phyloP scores from a whole-genome alignment of 1,140 invertebrate genomes.

The Arctopsyche grandis region DNA sequence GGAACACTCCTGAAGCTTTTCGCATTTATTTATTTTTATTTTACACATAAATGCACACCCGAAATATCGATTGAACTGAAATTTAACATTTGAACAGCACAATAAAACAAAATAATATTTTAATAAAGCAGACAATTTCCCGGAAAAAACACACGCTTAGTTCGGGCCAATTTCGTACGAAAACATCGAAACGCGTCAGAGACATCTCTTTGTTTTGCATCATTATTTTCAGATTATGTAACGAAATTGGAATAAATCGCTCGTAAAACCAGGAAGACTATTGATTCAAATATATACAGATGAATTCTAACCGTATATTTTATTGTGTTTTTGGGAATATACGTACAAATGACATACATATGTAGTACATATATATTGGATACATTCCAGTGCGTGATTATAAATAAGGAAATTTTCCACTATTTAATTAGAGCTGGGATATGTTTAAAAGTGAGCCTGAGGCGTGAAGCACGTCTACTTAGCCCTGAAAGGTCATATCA shows the following conservation, averaged over 20 bases:
- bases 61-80: neutral
- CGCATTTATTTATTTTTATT: neutral
- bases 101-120: neutral
- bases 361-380: too few relatives aligned
- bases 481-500: constrained; percentile 5
- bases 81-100: neutral
- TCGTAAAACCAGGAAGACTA: too few relatives aligned
- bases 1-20: neutral
- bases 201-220: neutral
- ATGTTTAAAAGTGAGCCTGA: neutral
- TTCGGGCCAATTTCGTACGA: neutral
- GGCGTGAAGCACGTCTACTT: neutral
- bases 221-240: neutral
- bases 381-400: too few relatives aligned
- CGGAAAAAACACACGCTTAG: neutral
- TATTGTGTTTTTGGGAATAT: too few relatives aligned
- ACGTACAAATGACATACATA: too few relatives aligned
- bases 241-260: neutral
- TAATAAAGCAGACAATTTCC: neutral
- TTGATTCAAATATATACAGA: too few relatives aligned
- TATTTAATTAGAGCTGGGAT: neutral
- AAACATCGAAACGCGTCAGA: neutral
- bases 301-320: too few relatives aligned
- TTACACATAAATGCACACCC: neutral
- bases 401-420: neutral